Evolutionary conservation across 1,140 invertebrate genomes (phyloP).

Genomic region (Mycetomoellerius zeteki): DNA sequence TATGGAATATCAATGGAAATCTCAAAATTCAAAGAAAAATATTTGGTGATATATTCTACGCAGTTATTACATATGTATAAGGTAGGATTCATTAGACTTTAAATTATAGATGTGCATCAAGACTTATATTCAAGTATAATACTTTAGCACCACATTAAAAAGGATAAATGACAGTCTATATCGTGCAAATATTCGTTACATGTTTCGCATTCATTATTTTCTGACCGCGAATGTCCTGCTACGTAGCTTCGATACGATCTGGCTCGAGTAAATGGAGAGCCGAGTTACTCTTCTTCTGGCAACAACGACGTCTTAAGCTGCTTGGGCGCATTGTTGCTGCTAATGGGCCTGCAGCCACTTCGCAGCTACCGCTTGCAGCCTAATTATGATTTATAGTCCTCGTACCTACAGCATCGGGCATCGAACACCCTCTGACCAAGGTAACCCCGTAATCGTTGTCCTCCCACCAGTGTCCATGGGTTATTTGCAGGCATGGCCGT

Average conservation of each 20-base stretch:
- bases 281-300: conserved; percentile 78
- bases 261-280: conserved; percentile 69
- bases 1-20: too few relatives aligned
- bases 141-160: conserved; percentile 18
- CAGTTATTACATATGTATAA: neutral
- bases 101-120: conserved; percentile 22
- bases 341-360: conserved; percentile 82
- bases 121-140: neutral
- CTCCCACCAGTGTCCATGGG: conserved; percentile 47
- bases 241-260: conserved; percentile 71
- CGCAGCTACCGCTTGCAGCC: conserved; percentile 80
- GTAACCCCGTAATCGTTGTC: conserved; percentile 68
- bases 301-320: conserved; percentile 81
- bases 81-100: neutral
- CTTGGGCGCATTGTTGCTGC: conserved; percentile 81
- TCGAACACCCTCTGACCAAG: conserved; percentile 73
- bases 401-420: conserved; percentile 78
- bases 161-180: conserved; percentile 50
- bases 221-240: conserved; percentile 63
- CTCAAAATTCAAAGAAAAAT: neutral
- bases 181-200: conserved; percentile 54
- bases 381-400: conserved; percentile 85
- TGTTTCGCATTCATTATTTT: conserved; percentile 66
- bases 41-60: neutral
- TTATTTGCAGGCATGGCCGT: conserved; percentile 39